These are phyloP conservation scores for Empis stercorea DNA, from an alignment of 2,888 invertebrate genomes.

Conservation along the genomic window DNA sequence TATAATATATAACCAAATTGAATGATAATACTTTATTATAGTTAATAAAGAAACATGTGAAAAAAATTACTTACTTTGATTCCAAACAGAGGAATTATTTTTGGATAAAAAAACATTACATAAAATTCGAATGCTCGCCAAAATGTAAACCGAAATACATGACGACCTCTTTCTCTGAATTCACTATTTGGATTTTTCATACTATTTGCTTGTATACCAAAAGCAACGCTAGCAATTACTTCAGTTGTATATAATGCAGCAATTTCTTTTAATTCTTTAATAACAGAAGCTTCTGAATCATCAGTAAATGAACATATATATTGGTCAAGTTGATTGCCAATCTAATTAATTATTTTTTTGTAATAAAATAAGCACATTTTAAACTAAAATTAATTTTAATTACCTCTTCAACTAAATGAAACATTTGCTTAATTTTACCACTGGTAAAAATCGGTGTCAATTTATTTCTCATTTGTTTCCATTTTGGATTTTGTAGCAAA, in stretches of 20 bases:
- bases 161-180: conserved; percentile 33
- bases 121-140: conserved; percentile 23
- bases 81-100: conserved; percentile 20
- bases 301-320: conserved; percentile 11
- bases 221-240: conserved; percentile 38
- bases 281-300: background rate
- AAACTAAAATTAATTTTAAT: too few species aligned
- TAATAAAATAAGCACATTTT: too few species aligned
- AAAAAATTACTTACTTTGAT: conserved; percentile 23
- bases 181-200: conserved; percentile 33
- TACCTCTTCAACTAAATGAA: conserved; percentile 28
- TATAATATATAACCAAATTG: too few species aligned
- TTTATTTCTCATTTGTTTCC: conserved; percentile 35
- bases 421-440: conserved; percentile 34
- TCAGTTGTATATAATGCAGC: conserved; percentile 32
- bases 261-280: conserved; percentile 27
- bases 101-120: conserved; percentile 27
- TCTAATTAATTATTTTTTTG: conserved; percentile 12
- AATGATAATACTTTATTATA: too few species aligned
- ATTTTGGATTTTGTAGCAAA: conserved; percentile 32
- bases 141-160: conserved; percentile 18
- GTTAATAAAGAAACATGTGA: too few species aligned
- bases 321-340: conserved; percentile 22
- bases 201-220: conserved; percentile 37
- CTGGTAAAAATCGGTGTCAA: conserved; percentile 38